These are phyloP conservation scores for Chelonus formosanus DNA, from an alignment of 2,888 invertebrate species.

Conservation along the genomic window DNA sequence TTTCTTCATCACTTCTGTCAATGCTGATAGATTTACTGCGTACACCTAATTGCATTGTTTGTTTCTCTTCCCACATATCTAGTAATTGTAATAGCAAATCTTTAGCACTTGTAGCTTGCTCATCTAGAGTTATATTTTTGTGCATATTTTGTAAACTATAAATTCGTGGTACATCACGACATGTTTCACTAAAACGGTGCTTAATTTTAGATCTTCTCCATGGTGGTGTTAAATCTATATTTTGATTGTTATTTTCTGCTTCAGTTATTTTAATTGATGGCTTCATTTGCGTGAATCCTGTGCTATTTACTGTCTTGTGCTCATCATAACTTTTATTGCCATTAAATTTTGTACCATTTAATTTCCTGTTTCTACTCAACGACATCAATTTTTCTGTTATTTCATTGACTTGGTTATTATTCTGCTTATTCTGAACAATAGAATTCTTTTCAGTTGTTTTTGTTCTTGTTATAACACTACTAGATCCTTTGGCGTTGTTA, in stretches of 20 bases:
- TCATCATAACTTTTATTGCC: slow-evolving; percentile 50
- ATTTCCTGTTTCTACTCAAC: slow-evolving; percentile 52
- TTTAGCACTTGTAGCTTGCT: slow-evolving; percentile 70
- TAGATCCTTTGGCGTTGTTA: background rate
- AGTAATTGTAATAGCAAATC: slow-evolving; percentile 78
- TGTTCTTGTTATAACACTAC: background rate
- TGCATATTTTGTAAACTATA: slow-evolving; percentile 57
- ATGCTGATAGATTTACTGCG: slow-evolving; percentile 75
- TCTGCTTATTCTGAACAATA: background rate
- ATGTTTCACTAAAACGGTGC: slow-evolving; percentile 58
- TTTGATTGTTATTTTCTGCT: slow-evolving; percentile 29
- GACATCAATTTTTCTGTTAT: slow-evolving; percentile 58
- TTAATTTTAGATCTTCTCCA: slow-evolving; percentile 57
- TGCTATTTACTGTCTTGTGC: background rate
- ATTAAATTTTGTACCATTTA: slow-evolving; percentile 60
- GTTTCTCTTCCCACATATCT: slow-evolving; percentile 78
- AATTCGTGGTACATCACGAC: slow-evolving; percentile 61
- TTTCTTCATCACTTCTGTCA: slow-evolving; percentile 75
- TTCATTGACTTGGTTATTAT: slow-evolving; percentile 51
- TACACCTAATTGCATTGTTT: slow-evolving; percentile 63
- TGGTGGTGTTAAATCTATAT: slow-evolving; percentile 58
- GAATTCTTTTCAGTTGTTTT: slow-evolving; percentile 13
- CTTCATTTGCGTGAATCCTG: slow-evolving; percentile 10
- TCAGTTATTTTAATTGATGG: slow-evolving; percentile 12
- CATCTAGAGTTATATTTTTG: slow-evolving; percentile 57